A percentile compares a stretch with the other conserved stretches of the same genome.
These are phyloP conservation scores for Babylonia areolata DNA, from an alignment of 1,140 invertebrate genomes.

Conservation along the genomic window DNA sequence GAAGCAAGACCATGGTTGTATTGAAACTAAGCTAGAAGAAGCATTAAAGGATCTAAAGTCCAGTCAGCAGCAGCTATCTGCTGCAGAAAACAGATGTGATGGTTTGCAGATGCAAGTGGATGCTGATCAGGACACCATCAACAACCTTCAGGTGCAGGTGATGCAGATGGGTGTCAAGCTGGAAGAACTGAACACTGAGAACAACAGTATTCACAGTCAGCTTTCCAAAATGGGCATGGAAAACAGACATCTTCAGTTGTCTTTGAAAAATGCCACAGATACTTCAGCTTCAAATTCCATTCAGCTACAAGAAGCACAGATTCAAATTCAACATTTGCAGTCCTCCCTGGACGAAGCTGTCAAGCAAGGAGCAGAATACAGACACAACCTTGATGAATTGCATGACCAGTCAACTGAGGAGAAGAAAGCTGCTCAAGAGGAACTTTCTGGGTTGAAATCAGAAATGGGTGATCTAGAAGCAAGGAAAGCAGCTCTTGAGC, in stretches of 20 bases:
- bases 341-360: constrained; percentile 5
- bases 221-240: background rate
- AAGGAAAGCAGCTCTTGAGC: constrained; percentile 14
- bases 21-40: too few species aligned
- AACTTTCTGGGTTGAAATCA: background rate
- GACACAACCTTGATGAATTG: constrained; percentile 30
- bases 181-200: constrained; percentile 15
- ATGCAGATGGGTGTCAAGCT: constrained; percentile 1
- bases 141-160: background rate
- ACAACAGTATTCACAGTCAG: background rate
- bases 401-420: constrained; percentile 18
- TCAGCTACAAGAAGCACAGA: background rate
- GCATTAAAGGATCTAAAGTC: too few species aligned
- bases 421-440: constrained; percentile 2
- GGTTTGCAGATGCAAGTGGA: background rate
- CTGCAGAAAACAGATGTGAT: background rate
- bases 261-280: background rate
- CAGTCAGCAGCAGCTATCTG: too few species aligned
- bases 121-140: background rate
- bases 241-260: background rate
- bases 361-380: constrained; percentile 17
- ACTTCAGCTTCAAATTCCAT: background rate
- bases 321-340: background rate
- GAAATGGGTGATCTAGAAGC: background rate
- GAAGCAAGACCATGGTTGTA: too few species aligned